Evolutionary conservation across 1,140 invertebrate species (phyloP).

Genomic region (Zeugodacus cucurbitae): DNA sequence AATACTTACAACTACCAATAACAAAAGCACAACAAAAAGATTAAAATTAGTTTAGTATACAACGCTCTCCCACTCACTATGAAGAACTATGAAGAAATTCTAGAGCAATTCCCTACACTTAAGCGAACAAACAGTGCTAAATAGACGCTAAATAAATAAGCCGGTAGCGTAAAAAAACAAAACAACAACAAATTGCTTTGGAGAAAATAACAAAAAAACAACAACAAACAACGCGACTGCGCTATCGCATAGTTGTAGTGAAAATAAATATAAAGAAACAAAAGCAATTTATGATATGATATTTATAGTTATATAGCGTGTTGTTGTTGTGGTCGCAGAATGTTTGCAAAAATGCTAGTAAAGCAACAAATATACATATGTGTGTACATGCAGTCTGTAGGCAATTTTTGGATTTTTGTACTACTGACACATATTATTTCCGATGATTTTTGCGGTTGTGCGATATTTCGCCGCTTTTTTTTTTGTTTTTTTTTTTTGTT

Average conservation of each 20-base stretch:
- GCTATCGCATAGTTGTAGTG: background rate
- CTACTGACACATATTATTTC: conserved; percentile 33
- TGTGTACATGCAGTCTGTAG: background rate
- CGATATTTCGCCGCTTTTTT: background rate
- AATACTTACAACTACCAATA: background rate
- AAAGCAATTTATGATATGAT: background rate
- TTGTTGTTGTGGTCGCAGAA: background rate
- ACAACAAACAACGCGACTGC: background rate
- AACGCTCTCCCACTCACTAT: background rate
- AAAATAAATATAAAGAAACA: background rate
- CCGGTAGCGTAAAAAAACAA: background rate
- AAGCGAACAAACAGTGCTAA: background rate
- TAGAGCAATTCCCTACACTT: background rate
- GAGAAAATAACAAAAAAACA: background rate
- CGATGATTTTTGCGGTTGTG: background rate
- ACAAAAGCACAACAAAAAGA: background rate
- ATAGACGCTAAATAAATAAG: background rate
- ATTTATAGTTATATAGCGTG: background rate
- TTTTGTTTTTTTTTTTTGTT: background rate
- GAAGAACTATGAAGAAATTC: background rate
- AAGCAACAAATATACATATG: background rate
- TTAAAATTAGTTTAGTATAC: background rate
- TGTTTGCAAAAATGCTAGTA: background rate
- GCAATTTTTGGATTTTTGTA: background rate
- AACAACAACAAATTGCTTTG: background rate